A percentile compares a stretch with the other conserved stretches of the same genome.
These are phyloP conservation scores for Tupaia chinensis DNA, from an alignment of 2,113 vertebrate genomes.

Conservation along the genomic window DNA sequence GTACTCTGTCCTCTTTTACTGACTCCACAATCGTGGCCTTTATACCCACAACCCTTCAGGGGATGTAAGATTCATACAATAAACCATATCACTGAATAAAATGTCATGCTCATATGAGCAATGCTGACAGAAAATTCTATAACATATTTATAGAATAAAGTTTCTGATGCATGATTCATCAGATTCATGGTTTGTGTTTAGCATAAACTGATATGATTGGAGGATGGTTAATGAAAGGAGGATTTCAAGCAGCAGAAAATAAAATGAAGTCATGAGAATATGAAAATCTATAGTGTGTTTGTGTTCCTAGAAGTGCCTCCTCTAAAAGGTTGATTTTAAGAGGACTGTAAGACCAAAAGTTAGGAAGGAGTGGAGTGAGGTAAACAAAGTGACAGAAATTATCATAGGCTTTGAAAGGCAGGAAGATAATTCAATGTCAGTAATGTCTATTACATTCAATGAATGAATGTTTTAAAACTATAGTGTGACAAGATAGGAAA, in stretches of 20 bases:
- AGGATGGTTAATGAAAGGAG: background rate
- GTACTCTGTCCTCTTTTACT: background rate
- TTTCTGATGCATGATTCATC: background rate
- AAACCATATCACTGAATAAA: background rate
- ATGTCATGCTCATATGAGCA: background rate
- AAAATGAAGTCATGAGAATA: background rate
- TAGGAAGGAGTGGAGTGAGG: background rate
- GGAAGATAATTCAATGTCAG: background rate
- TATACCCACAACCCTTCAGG: background rate
- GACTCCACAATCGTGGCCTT: background rate
- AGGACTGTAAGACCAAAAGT: background rate
- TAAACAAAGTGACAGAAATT: background rate
- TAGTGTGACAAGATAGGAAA: background rate
- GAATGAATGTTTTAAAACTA: background rate
- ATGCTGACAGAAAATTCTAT: background rate
- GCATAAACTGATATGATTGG: background rate
- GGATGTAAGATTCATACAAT: background rate
- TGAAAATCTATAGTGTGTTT: background rate
- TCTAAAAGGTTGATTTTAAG: background rate
- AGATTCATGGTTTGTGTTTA: slow-evolving; percentile 26
- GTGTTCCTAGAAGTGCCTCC: background rate
- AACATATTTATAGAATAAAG: background rate
- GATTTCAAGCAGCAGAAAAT: background rate
- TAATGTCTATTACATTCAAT: background rate
- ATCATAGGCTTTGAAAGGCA: background rate